phyloP scores from a whole-genome alignment of 1,140 invertebrate genomes.

The Arctopsyche grandis region DNA sequence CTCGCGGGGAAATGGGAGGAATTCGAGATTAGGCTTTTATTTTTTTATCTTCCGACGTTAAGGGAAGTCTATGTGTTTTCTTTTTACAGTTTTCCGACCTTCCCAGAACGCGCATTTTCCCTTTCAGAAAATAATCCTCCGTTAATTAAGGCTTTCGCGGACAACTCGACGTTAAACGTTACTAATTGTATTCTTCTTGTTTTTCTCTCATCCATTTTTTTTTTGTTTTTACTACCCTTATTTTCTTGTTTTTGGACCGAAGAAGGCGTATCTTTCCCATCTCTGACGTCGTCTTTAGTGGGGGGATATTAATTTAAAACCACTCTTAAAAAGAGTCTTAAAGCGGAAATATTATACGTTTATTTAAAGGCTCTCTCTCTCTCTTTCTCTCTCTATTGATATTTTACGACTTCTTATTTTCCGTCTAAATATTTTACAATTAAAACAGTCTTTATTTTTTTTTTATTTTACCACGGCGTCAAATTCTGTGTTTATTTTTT shows the following conservation, averaged over 20 bases:
- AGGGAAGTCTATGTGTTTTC: not conserved
- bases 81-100: not conserved
- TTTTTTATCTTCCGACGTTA: not conserved
- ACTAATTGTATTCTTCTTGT: constrained; percentile 15
- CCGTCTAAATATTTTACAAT: not conserved
- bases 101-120: not conserved
- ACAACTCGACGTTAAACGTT: constrained; percentile 20
- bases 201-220: not conserved
- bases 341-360: too few species aligned
- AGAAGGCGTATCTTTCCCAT: too few species aligned
- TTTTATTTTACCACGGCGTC: not conserved
- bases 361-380: too few species aligned
- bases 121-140: constrained; percentile 24
- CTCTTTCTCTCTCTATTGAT: not conserved
- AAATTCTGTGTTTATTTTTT: too few species aligned
- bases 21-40: not conserved
- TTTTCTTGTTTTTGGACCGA: too few species aligned
- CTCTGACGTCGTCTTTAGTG: too few species aligned
- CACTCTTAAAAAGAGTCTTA: too few species aligned
- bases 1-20: not conserved
- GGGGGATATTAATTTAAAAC: too few species aligned
- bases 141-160: constrained; percentile 21
- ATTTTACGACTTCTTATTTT: not conserved
- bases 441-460: constrained; percentile 7
- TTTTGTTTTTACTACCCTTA: not conserved